Conservation (phyloP, 1,140 invertebrate genomes). For the Drosophila hydei region DNA sequence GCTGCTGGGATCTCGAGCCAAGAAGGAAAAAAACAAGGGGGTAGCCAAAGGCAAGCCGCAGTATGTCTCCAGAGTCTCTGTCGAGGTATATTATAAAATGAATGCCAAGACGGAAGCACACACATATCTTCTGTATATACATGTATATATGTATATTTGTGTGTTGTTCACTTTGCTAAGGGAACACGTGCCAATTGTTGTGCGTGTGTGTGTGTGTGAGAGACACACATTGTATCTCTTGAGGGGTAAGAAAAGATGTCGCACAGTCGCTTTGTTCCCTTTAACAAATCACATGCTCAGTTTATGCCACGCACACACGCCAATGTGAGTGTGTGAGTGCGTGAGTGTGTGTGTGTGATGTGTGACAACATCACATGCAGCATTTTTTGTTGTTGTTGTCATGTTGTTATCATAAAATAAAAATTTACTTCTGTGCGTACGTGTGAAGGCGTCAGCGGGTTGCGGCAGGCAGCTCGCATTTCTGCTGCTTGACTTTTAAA, state of each 20-base stretch:
- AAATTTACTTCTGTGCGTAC: constrained; percentile 53
- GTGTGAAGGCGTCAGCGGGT: constrained; percentile 6
- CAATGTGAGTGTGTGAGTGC: constrained; percentile 11
- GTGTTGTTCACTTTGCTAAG: not conserved
- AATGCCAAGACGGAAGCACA: constrained; percentile 42
- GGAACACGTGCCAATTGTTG: constrained; percentile 50
- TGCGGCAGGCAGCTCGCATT: constrained; percentile 7
- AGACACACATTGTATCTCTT: constrained; percentile 4
- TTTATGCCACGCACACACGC: constrained; percentile 51
- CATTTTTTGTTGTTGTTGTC: constrained; percentile 38
- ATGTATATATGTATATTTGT: not conserved
- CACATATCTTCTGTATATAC: constrained; percentile 7
- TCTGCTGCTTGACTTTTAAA: constrained; percentile 50
- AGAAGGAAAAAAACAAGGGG: constrained; percentile 4
- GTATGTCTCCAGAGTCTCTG: constrained; percentile 11
- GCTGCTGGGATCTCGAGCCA: constrained; percentile 1
- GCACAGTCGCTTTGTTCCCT: constrained; percentile 41
- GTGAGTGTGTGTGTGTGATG: constrained; percentile 17
- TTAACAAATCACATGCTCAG: constrained; percentile 60
- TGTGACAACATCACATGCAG: constrained; percentile 48
- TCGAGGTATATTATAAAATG: constrained; percentile 40
- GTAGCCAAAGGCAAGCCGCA: not conserved
- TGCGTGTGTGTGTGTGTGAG: constrained; percentile 9
- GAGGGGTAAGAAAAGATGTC: constrained; percentile 14
- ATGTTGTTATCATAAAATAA: constrained; percentile 60